phyloP scores from a whole-genome alignment of 1,140 invertebrate species.

The Lordiphosa clarofinis region DNA sequence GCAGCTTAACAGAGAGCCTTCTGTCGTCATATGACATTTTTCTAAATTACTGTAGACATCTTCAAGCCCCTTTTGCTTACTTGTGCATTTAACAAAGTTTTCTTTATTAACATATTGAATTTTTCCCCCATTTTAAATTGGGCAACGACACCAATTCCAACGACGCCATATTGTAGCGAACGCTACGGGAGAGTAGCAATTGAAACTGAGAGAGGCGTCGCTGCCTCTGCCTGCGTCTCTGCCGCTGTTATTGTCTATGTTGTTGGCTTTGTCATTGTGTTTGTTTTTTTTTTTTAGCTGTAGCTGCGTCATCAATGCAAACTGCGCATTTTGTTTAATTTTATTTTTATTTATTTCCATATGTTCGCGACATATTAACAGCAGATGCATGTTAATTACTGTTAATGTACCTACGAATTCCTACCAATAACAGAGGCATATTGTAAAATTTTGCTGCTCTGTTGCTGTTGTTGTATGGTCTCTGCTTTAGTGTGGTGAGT shows the following conservation, averaged over 20 bases:
- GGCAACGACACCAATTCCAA: constrained; percentile 64
- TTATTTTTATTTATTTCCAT: constrained; percentile 39
- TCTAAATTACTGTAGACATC: constrained; percentile 10
- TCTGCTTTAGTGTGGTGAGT: constrained; percentile 44
- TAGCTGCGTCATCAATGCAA: constrained; percentile 75
- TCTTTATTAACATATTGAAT: constrained; percentile 35
- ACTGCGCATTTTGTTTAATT: constrained; percentile 64
- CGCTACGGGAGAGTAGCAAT: constrained; percentile 11
- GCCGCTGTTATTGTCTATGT: constrained; percentile 35
- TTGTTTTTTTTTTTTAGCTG: constrained; percentile 22
- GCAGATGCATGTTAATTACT: constrained; percentile 24
- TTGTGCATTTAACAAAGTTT: constrained; percentile 20
- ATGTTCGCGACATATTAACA: constrained; percentile 17
- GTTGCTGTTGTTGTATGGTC: constrained; percentile 2
- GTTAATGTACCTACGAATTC: constrained; percentile 17
- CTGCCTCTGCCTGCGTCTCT: too few relatives aligned
- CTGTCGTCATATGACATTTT: constrained; percentile 6
- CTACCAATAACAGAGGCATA: constrained; percentile 27
- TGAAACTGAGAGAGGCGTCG: constrained; percentile 9
- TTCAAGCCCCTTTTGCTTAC: constrained; percentile 21
- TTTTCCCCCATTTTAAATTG: constrained; percentile 44
- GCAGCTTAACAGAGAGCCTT: constrained; percentile 19
- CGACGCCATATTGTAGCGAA: constrained; percentile 67
- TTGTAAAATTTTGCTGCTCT: constrained; percentile 37
- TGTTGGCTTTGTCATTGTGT: constrained; percentile 48